Conservation (phyloP, 2,888 invertebrate species). For the Drosophila anceps region DNA sequence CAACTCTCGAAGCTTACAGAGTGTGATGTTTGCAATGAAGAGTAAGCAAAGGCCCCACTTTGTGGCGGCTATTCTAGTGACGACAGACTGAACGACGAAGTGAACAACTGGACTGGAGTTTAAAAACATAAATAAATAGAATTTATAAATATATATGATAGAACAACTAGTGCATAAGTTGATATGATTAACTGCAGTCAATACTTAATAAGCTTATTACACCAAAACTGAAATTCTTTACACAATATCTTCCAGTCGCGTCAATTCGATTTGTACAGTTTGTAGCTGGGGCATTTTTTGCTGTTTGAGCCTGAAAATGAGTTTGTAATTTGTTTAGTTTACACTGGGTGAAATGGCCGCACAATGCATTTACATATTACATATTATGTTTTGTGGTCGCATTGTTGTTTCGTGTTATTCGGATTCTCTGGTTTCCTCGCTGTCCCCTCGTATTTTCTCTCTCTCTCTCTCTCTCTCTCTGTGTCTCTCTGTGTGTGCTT, state of each 20-base stretch:
- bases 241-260: constrained; percentile 5
- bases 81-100: no score
- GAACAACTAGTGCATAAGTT: no score
- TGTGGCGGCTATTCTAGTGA: no score
- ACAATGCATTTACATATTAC: constrained; percentile 65
- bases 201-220: no score
- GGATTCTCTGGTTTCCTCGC: constrained; percentile 33
- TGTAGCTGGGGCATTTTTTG: constrained; percentile 1
- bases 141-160: no score
- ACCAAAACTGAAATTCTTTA: not conserved
- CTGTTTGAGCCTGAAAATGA: constrained; percentile 55
- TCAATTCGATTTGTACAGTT: no score
- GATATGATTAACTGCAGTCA: no score
- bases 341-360: constrained; percentile 57
- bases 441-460: not conserved
- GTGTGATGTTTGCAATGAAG: no score
- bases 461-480: not conserved
- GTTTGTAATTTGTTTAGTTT: constrained; percentile 73
- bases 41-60: no score
- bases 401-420: constrained; percentile 47
- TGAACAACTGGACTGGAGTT: no score
- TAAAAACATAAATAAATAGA: no score
- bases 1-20: no score
- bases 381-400: constrained; percentile 66
- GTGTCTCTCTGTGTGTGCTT: not conserved